Evolutionary conservation across 2,797 vertebrate species (phyloP), one percentile per base, ranked within the genome.

Genomic region (Apogon talboti): DNA sequence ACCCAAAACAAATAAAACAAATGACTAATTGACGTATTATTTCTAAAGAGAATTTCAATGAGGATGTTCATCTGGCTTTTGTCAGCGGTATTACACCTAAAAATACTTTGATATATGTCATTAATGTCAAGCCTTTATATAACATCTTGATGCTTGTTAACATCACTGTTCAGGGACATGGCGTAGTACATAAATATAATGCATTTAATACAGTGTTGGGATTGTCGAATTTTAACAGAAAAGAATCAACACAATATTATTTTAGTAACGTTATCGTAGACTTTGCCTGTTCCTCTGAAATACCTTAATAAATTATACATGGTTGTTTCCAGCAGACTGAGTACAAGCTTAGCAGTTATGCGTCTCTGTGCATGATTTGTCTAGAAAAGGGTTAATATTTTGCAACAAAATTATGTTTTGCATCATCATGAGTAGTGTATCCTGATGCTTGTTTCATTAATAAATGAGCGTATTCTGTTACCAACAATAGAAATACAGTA

Each of bases 281-380:
- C 61, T 66, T 71, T 40, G 52, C 59, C 48, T 52, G 2, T 44
- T 72, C 54, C 50, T 71, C 38, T 78, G 65, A 82, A 80, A 83
- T 53, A 70, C 55, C 49, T 10, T 58, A 35, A 80, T 87, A 65
- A 79, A 84, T 78, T 74, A 85, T 87, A 74, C 74, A 82, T 80
- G 76, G 11, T 11, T 11, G 56, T 61, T 61, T 61, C 65, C 74
- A 76, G 76, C 55, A 56, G 14, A 43, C 66, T 66, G 46, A 51
- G 62, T 57, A 52, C 44, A 49, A 21, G 7, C 24, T 13, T 10
- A 2, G 18, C 51, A 42, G 35, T 28, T 41, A 46, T 71, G 59
- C 67, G 78, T 42, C 47, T 21, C 21, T 24, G 21, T 24, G 21
- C 21, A 24, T 24, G 35, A 50, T 63, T 60, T 74, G 75, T 46